Evolutionary conservation across 2,113 vertebrate genomes (phyloP).

Genomic region (Neolamprologus sp.): DNA sequence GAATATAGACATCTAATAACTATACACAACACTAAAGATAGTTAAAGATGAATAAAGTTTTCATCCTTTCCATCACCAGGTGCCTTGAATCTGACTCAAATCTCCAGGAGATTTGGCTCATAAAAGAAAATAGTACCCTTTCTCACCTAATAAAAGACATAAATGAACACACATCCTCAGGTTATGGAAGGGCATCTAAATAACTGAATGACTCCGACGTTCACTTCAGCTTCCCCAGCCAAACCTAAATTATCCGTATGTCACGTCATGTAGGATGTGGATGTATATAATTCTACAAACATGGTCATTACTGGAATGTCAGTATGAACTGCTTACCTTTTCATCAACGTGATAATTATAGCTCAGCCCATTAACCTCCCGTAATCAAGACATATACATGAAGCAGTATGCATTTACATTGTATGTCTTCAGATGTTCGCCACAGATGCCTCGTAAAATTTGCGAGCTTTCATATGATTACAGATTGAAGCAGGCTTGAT

Average conservation of each 20-base stretch:
- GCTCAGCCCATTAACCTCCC: background rate
- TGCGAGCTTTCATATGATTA: conserved; percentile 17
- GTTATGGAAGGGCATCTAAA: background rate
- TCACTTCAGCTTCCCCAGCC: background rate
- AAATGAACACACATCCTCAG: conserved; percentile 17
- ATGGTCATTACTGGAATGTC: conserved; percentile 7
- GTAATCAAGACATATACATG: background rate
- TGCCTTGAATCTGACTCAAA: conserved; percentile 1
- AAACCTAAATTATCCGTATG: conserved; percentile 5
- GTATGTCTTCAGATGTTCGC: background rate
- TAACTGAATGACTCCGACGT: background rate
- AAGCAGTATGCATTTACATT: background rate
- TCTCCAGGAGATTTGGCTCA: conserved; percentile 23
- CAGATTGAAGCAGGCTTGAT: background rate
- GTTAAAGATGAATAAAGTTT: background rate
- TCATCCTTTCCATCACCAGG: conserved; percentile 18
- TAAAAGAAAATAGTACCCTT: conserved; percentile 40
- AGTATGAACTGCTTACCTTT: background rate
- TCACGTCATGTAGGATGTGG: conserved; percentile 8
- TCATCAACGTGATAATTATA: conserved; percentile 5
- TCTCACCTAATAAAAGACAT: conserved; percentile 30
- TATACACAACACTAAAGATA: background rate
- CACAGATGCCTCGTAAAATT: background rate
- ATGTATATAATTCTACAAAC: conserved; percentile 31
- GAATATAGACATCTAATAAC: conserved; percentile 33